Conservation (phyloP, 2,888 invertebrate genomes). For the Diaphora mendica region DNA sequence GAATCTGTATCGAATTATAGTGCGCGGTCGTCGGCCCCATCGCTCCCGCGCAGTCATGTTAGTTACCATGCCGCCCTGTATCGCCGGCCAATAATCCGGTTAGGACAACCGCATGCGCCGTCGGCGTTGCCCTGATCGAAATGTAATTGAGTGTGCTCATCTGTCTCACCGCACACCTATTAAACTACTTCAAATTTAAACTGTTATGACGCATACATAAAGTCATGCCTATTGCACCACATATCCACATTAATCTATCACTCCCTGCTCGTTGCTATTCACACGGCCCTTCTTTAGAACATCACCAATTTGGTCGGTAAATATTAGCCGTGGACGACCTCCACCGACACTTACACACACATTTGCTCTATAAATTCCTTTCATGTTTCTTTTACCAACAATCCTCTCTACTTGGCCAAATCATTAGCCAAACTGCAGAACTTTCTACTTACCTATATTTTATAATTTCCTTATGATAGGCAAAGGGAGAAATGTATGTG, state of each 20-base stretch:
- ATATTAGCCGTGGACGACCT: too few species aligned
- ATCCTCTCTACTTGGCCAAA: too few species aligned
- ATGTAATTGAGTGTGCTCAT: slow-evolving; percentile 79
- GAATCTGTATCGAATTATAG: slow-evolving; percentile 66
- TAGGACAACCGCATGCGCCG: slow-evolving; percentile 76
- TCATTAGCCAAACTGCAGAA: not conserved
- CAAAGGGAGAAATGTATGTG: not conserved
- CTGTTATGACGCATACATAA: not conserved
- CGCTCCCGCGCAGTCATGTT: slow-evolving; percentile 36
- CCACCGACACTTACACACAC: too few species aligned
- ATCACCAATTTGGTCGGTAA: too few species aligned
- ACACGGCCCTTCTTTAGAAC: too few species aligned
- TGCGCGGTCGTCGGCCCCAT: slow-evolving; percentile 46
- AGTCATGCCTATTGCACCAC: too few species aligned
- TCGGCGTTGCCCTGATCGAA: slow-evolving; percentile 74
- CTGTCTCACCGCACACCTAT: slow-evolving; percentile 64
- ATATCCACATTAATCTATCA: too few species aligned
- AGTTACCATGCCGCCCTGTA: slow-evolving; percentile 37
- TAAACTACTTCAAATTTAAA: slow-evolving; percentile 48
- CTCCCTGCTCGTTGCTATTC: too few species aligned
- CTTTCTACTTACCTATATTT: not conserved
- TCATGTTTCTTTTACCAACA: too few species aligned
- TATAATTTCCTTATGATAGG: not conserved
- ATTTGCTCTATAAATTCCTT: too few species aligned
- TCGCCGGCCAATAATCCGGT: slow-evolving; percentile 73